Evolutionary conservation across 2,888 invertebrate genomes (phyloP).

Genomic region (Nephrotoma flavescens): DNA sequence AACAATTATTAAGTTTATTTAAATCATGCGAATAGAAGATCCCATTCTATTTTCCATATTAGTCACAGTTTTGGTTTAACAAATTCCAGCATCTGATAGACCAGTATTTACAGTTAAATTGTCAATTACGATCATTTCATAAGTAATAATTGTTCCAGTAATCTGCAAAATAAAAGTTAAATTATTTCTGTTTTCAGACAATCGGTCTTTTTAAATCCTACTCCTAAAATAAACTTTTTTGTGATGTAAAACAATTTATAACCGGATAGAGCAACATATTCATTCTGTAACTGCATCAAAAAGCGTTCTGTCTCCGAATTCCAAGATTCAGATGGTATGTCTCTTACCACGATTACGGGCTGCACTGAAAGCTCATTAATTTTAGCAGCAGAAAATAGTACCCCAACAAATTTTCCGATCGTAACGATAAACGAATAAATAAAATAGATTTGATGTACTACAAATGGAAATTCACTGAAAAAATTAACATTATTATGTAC

Average conservation of each 20-base stretch:
- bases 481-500: background rate
- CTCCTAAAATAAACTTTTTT: background rate
- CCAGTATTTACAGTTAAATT: background rate
- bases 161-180: background rate
- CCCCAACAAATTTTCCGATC: constrained; percentile 32
- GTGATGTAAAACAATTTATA: background rate
- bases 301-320: constrained; percentile 16
- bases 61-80: background rate
- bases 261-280: background rate
- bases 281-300: background rate
- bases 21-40: too few species aligned
- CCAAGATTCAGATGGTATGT: constrained; percentile 25
- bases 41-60: too few species aligned
- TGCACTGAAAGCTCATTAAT: constrained; percentile 36
- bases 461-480: constrained; percentile 21
- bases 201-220: background rate
- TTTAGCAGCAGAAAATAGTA: constrained; percentile 37
- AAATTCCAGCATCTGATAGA: background rate
- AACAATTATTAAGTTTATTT: too few species aligned
- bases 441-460: constrained; percentile 35
- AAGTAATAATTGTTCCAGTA: background rate
- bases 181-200: background rate
- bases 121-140: background rate
- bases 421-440: constrained; percentile 38
- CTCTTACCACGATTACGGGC: constrained; percentile 34